phyloP scores from a whole-genome alignment of 2,888 invertebrate genomes.

The Choristoneura rosaceana region DNA sequence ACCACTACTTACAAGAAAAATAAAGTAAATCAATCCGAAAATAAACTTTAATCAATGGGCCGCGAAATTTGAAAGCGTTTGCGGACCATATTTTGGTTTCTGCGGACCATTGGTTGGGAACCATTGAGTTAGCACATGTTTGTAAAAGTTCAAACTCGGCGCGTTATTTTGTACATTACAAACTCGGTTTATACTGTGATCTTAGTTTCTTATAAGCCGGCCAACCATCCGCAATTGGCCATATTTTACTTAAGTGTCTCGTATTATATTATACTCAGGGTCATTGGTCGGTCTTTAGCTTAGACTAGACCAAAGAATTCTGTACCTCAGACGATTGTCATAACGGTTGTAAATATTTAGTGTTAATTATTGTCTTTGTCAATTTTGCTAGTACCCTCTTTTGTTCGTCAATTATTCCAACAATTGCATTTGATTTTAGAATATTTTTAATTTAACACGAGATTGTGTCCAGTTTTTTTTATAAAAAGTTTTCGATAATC shows the following conservation, averaged over 20 bases:
- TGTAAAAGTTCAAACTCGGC: no score
- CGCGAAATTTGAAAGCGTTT: no score
- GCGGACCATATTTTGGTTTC: no score
- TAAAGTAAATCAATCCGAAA: no score
- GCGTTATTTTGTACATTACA: no score
- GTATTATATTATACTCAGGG: background rate
- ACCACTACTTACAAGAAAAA: no score
- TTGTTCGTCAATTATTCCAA: constrained; percentile 29
- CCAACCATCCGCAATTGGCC: background rate
- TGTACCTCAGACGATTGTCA: constrained; percentile 69
- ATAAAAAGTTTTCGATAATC: constrained; percentile 57
- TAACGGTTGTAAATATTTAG: constrained; percentile 63
- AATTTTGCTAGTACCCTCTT: constrained; percentile 9
- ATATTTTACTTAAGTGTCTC: background rate
- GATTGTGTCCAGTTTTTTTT: constrained; percentile 60
- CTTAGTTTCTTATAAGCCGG: background rate
- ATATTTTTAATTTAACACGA: constrained; percentile 55
- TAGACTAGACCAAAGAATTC: constrained; percentile 64
- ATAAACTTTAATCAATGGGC: no score
- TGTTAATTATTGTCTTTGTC: constrained; percentile 58
- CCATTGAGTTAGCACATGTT: no score
- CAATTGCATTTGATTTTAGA: constrained; percentile 41
- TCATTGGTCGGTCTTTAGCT: constrained; percentile 28
- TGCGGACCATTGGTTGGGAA: no score
- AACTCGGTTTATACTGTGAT: no score